Evolutionary conservation across 2,113 vertebrate species (phyloP).

Genomic region (Balaenoptera acutorostrata): DNA sequence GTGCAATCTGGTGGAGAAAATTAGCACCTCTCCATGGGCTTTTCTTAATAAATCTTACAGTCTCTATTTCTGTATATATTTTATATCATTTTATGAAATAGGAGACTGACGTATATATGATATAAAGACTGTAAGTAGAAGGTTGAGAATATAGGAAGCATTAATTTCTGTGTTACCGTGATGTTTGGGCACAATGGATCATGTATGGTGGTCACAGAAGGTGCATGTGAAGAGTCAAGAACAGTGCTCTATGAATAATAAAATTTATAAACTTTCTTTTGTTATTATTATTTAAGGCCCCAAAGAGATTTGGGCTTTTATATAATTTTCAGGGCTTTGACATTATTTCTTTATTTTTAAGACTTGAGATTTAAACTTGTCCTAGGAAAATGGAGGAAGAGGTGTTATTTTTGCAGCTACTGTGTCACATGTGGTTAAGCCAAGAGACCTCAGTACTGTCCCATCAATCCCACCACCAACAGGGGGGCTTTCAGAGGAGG

Average conservation of each 20-base stretch:
- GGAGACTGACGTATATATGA: neutral
- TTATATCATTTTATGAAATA: neutral
- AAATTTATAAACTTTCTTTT: neutral
- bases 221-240: neutral
- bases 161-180: neutral
- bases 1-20: neutral
- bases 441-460: neutral
- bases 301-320: neutral
- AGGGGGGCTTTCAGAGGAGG: neutral
- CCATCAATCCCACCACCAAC: neutral
- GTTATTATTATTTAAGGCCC: neutral
- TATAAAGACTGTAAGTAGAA: neutral
- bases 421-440: neutral
- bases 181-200: neutral
- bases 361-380: neutral
- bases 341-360: neutral
- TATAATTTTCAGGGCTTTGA: neutral
- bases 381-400: neutral
- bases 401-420: neutral
- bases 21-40: neutral
- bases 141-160: neutral
- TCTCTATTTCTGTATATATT: neutral
- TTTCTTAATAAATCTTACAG: neutral
- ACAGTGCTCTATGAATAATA: neutral
- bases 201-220: too few relatives aligned